Conservation (phyloP, 2,113 vertebrate genomes). For the Garra rufa region DNA sequence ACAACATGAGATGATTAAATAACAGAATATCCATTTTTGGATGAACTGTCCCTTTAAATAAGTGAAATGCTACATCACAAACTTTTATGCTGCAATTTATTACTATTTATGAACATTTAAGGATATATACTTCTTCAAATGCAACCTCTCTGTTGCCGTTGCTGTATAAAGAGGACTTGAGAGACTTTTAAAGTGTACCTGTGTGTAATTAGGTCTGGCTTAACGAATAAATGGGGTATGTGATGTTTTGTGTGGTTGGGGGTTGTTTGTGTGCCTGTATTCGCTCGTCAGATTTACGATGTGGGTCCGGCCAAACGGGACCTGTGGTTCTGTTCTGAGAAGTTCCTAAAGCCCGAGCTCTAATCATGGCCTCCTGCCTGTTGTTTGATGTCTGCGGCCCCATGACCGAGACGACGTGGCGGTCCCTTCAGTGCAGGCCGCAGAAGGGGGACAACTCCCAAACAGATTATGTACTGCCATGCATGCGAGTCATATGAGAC, state of each 20-base stretch:
- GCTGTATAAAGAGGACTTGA: neutral
- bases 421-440: constrained; percentile 56
- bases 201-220: constrained; percentile 25
- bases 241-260: neutral
- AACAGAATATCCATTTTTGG: neutral
- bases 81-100: no score
- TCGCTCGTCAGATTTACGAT: constrained; percentile 33
- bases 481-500: constrained; percentile 69
- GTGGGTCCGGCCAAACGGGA: constrained; percentile 52
- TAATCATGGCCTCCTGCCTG: constrained; percentile 60
- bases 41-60: neutral
- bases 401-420: constrained; percentile 59
- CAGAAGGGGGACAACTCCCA: constrained; percentile 72
- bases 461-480: constrained; percentile 71
- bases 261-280: constrained; percentile 20
- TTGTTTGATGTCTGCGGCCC: constrained; percentile 63
- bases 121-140: neutral
- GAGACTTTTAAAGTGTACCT: constrained; percentile 31
- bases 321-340: constrained; percentile 61
- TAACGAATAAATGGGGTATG: constrained; percentile 1
- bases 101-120: neutral
- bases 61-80: neutral
- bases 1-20: neutral
- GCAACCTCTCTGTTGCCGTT: neutral
- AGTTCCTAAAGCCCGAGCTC: constrained; percentile 55